Evolutionary conservation across 2,113 vertebrate genomes (phyloP), one percentile per base, ranked within the genome.

Genomic region (Odocoileus hemionus): DNA sequence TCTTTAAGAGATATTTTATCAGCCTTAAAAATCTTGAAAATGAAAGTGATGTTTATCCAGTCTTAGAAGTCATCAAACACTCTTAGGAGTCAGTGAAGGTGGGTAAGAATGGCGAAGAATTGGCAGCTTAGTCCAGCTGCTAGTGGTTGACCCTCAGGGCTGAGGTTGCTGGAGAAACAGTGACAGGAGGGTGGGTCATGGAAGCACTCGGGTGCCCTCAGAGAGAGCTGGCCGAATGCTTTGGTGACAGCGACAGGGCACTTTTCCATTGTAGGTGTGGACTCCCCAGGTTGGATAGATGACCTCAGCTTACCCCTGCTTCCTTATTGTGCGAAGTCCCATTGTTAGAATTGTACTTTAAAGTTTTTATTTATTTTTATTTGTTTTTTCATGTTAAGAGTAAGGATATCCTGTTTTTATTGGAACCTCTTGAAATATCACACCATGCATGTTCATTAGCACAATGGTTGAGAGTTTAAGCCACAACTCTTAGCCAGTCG

Each of bases 401-500:
- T 92, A 89, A 95, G 94, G 91, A 36, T 79, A 96, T 88, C 91
- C 55, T 96, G 97, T 95, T 98, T 94, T 96, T 33, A 36, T 23
- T 67, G n/a, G 26, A 96, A 60, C 30, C 36, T 95, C 52, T 94
- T 96, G n/a, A 88, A 93, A 30, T 86, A 15, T 64, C 78, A 90
- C 84, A 88, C 36, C n/a, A 13, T 36, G 33, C 82, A 8, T 89
- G 67, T 87, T 96, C 19, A 5, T 47, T n/a, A 70, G 55, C 7
- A 57, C 60, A 86, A 57, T 94, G 28, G 30, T 55, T 45, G 30
- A 89, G 54, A 95, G 43, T 95, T 96, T 15, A 83, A 89, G 67
- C 64, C 21, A 85, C 28, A 80, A 11, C 36, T 74, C 54, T 60
- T 45, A 50, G 36, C 23, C 30, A 58, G 26, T 39, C n/a, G 23